Evolutionary conservation across 2,113 vertebrate genomes (phyloP).

Genomic region (Alosa alosa): DNA sequence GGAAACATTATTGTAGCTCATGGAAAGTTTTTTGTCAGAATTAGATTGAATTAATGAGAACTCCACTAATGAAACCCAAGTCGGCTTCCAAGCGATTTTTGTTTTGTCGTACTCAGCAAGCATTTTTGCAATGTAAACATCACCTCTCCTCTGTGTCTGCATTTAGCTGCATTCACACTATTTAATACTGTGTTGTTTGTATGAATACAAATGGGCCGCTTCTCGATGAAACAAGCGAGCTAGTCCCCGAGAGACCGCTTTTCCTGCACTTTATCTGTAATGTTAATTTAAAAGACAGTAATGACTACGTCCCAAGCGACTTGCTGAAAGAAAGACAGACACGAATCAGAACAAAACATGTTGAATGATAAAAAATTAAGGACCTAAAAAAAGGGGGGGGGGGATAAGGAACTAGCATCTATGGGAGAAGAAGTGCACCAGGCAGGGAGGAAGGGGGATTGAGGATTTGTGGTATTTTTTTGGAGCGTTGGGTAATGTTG

Average conservation of each 20-base stretch:
- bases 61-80: constrained; percentile 10
- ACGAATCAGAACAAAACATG: neutral
- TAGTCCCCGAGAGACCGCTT: neutral
- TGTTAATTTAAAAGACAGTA: constrained; percentile 12
- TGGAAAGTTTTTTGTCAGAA: neutral
- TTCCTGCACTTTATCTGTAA: constrained; percentile 1
- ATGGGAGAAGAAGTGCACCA: neutral
- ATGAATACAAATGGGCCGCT: neutral
- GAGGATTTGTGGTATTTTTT: constrained; percentile 14
- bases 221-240: neutral
- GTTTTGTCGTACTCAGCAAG: neutral
- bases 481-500: constrained; percentile 13
- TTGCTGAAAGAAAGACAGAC: neutral
- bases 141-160: constrained; percentile 14
- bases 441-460: constrained; percentile 12
- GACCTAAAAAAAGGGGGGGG: neutral
- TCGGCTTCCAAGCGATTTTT: neutral
- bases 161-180: constrained; percentile 7
- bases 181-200: neutral
- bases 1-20: neutral
- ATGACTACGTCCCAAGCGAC: neutral
- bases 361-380: neutral
- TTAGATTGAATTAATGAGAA: constrained; percentile 17
- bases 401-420: neutral
- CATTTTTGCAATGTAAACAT: constrained; percentile 13